Base-by-base conservation (phyloP, 64 coral and sea anemone genomes). In the Trachythela sp. region DNA sequence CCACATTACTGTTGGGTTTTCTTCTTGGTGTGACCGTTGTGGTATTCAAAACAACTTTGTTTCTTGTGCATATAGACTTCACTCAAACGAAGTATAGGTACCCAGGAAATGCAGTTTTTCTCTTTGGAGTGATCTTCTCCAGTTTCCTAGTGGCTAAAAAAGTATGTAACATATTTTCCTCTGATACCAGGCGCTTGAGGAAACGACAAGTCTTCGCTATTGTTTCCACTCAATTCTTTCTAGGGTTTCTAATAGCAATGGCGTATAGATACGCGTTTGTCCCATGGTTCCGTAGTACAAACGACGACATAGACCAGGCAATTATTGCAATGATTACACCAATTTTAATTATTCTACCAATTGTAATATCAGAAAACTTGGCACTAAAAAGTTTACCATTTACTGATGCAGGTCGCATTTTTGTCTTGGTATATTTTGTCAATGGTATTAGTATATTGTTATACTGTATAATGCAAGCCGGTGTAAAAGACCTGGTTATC, bases 391-490 rank as follows among this genome's bases (percentile, higher is more conserved):
- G 75, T 39, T 80, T 39, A 80, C 30, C 75, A 18, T 80, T 80
- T 39, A 30, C 18, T 37, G 17, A 80, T 37, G 13, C 75, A 6
- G 31, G 33, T 35, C 75, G 75, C 33, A 37, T 39, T 29, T 80
- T 80, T 22, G 10, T 80, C 30, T 35, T 77, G n/a, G 31, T 77
- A 3, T 77, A 77, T 26, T 77, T 77, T 38, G 36, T 77, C 2
- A 77, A 32, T 32, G 71, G 71, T 34, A n/a, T 31, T 14, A 39
- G 75, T 22, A 80, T 80, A 37, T 80, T 35, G 37, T 80, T 80
- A 30, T 80, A 80, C 30, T 80, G 37, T 35, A 39, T 80, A 17
- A 80, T 80, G 75, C 75, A 80, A 18, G 75, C 75, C 33, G 75
- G 75, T 13, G 33, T 80, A 15, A 38, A 80, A 17, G 37, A 80